Conservation (phyloP, 2,113 vertebrate species). For the Grantiella picta region DNA sequence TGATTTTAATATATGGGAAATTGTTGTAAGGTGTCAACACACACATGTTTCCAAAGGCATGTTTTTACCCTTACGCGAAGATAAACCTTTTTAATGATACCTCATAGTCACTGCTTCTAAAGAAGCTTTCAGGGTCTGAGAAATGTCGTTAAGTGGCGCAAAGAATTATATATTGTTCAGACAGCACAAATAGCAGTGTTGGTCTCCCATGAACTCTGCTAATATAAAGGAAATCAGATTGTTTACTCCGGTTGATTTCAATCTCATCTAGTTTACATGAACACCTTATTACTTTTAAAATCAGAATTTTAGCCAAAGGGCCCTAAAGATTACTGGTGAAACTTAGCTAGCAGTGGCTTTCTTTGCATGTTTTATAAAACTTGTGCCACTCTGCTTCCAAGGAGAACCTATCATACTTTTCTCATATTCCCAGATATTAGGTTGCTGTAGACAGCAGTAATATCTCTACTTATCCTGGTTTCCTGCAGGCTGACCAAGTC, state of each 20-base stretch:
- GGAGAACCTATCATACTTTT: not conserved
- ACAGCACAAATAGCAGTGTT: not conserved
- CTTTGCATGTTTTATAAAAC: not conserved
- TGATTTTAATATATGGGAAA: not conserved
- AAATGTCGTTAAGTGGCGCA: not conserved
- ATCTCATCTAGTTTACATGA: not conserved
- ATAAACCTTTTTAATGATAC: not conserved
- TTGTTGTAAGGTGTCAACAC: not conserved
- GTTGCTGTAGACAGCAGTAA: not conserved
- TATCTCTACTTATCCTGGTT: not conserved
- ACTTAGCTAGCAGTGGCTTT: not conserved
- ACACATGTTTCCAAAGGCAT: accelerated
- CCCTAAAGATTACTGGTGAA: not conserved
- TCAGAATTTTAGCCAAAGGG: not conserved
- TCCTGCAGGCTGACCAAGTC: not conserved
- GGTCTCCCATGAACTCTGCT: not conserved
- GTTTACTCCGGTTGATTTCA: not conserved
- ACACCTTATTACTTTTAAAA: not conserved
- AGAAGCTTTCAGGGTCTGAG: not conserved
- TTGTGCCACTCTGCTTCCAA: not conserved
- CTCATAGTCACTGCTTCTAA: not conserved
- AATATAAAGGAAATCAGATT: not conserved
- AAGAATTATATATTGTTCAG: not conserved
- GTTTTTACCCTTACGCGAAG: not conserved
- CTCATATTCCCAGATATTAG: not conserved